Evolutionary conservation across 2,888 invertebrate species (phyloP).

Genomic region (Teleogryllus oceanicus): DNA sequence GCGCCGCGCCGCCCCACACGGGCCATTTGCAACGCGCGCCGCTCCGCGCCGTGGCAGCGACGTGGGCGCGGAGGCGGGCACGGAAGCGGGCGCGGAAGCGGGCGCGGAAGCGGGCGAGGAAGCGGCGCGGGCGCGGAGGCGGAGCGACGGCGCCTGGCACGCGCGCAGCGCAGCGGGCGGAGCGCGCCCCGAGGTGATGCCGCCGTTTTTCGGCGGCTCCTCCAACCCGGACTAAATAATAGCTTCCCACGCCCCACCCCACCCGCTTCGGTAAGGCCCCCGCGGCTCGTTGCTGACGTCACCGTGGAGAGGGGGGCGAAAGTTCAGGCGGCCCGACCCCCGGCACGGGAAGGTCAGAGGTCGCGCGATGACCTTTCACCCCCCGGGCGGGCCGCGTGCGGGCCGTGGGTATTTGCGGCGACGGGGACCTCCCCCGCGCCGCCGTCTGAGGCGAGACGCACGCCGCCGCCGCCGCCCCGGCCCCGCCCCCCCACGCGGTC

Average conservation of each 20-base stretch:
- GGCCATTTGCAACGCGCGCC: no score
- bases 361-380: conserved; percentile 18
- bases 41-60: no score
- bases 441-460: not conserved
- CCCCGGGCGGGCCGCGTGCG: not conserved
- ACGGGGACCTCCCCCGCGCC: conserved; percentile 4
- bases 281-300: not conserved
- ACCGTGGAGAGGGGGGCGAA: conserved; percentile 21
- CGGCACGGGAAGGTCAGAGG: conserved; percentile 21
- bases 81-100: no score
- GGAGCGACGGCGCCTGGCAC: no score
- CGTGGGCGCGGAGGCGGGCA: no score
- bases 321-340: conserved; percentile 19
- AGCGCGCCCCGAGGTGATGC: no score
- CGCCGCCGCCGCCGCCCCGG: conserved; percentile 20
- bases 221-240: not conserved
- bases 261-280: not conserved
- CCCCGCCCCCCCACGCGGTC: not conserved
- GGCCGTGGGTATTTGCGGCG: not conserved
- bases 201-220: no score
- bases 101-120: no score
- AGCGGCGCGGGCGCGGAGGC: no score
- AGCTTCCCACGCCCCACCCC: not conserved
- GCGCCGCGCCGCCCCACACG: no score
- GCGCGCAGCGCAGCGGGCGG: no score